Evolutionary conservation across 1,140 invertebrate genomes (phyloP), one percentile per base, ranked within the genome.

Genomic region (Arion vulgaris): DNA sequence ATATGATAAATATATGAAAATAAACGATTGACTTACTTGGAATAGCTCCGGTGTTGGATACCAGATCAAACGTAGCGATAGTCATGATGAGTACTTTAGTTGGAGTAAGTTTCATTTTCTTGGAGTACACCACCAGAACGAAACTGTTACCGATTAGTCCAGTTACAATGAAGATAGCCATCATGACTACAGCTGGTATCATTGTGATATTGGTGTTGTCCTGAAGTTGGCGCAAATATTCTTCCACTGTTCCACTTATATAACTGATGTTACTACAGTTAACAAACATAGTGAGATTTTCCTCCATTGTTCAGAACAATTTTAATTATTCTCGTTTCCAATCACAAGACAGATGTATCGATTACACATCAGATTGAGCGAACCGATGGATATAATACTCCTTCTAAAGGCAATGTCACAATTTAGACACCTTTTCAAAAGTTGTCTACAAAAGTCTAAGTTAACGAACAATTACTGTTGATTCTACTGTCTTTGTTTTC

Each of bases 11-110:
- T n/a, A n/a, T n/a, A n/a, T n/a, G n/a, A n/a, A n/a, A n/a, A n/a
- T n/a, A n/a, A n/a, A n/a, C n/a, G n/a, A n/a, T n/a, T n/a, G n/a
- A 45, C 41, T 66, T 66, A 73, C 82, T 80, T n/a, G 83, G 82
- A 23, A 84, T 74, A 36, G 80, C 80, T 9, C 77, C 79, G 0
- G 78, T 23, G 75, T 76, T 81, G 38, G 80, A 68, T 2, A 83
- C 17, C 23, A 83, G 77, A 57, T 85, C 84, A 32, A 83, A 53
- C 0, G 53, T 53, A 0, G 84, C 76, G 1, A 85, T 66, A 41
- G 78, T 81, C n/a, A 85, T 51, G 28, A 85, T 84, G 66, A 85
- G 83, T 23, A 84, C 78, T 71, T 82, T 34, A 1, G 82, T 81
- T n/a, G 82, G 81, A 68, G 69, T 80, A 23, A 77, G 81, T 74